These are phyloP conservation scores for Phanerotoma sp. DNA, from an alignment of 2,888 invertebrate genomes.

Conservation along the genomic window DNA sequence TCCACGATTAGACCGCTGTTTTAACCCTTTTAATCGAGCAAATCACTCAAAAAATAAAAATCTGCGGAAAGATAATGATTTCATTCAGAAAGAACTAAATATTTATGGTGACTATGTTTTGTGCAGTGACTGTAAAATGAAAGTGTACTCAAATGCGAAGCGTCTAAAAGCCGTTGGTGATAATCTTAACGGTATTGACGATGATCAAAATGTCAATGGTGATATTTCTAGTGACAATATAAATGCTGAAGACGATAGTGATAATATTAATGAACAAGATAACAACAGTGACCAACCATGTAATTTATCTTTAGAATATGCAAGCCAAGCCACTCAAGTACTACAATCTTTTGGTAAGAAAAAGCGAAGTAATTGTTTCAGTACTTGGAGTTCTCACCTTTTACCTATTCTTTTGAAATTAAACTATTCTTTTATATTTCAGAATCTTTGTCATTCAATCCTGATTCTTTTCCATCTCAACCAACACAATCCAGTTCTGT, in stretches of 20 bases:
- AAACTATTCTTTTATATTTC: background rate
- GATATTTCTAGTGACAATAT: background rate
- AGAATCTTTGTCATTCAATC: background rate
- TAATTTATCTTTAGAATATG: background rate
- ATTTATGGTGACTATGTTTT: background rate
- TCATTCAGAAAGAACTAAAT: background rate
- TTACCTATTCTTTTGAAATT: background rate
- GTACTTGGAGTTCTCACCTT: background rate
- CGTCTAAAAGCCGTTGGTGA: background rate
- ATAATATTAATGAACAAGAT: background rate
- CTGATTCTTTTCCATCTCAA: background rate
- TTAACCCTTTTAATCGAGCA: background rate
- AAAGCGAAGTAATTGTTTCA: background rate
- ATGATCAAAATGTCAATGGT: background rate
- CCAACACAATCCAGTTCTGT: background rate
- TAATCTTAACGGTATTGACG: background rate
- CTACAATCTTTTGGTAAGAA: background rate
- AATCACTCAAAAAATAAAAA: background rate
- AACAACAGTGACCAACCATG: background rate
- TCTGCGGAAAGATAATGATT: background rate
- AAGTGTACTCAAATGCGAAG: background rate
- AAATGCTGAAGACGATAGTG: background rate
- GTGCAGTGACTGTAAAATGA: background rate
- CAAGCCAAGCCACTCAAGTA: background rate
- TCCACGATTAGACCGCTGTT: background rate